Evolutionary conservation across 2,797 vertebrate genomes (phyloP).

Genomic region (Sebastes dallii): DNA sequence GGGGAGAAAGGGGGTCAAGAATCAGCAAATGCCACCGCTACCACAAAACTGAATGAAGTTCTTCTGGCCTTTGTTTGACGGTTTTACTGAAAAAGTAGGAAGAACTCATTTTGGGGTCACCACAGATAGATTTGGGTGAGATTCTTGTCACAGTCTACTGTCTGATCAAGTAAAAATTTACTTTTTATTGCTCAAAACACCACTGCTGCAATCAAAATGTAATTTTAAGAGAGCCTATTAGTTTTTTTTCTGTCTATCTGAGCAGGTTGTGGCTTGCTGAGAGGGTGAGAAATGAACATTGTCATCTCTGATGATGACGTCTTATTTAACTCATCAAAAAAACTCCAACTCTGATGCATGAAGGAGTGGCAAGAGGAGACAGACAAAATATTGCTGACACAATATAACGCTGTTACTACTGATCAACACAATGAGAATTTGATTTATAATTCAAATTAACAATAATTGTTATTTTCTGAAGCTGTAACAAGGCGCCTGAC

Average conservation of each 20-base stretch:
- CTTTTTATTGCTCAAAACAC: neutral
- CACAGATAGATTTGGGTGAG: neutral
- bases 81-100: neutral
- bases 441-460: neutral
- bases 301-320: conserved; percentile 26
- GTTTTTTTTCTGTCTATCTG: neutral
- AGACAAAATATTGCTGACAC: neutral
- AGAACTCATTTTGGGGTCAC: neutral
- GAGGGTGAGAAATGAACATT: neutral
- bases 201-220: neutral
- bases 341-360: conserved; percentile 13
- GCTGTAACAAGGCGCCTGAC: neutral
- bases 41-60: neutral
- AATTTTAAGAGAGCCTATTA: neutral
- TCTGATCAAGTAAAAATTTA: neutral
- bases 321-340: conserved; percentile 26
- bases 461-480: neutral
- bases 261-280: conserved; percentile 43
- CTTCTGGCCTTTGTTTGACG: neutral
- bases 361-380: neutral
- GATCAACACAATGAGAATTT: neutral
- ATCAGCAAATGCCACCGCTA: neutral
- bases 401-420: neutral
- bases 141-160: neutral
- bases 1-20: neutral